Base-by-base conservation (phyloP, 2,888 invertebrate genomes). In the Xanthorhoe spadicearia region DNA sequence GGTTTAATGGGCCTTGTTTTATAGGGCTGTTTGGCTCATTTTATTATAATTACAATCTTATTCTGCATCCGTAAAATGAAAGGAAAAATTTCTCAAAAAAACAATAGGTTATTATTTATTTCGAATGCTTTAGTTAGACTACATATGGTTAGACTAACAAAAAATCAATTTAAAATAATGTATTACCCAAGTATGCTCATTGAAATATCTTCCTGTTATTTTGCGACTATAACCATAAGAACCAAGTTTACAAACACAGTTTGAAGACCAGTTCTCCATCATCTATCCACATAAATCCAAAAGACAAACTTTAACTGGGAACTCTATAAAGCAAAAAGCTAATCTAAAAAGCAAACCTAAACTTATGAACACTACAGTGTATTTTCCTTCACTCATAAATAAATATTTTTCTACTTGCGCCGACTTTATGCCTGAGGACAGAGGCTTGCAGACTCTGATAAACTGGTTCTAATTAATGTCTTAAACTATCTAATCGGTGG, bases 401-500 rank as follows among this genome's bases (percentile, higher is more conserved):
- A 43, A 43, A 43, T 13, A 43, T 43, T 43, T 43, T 43, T 43
- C 38, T 13, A 43, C 38, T 13, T 43, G 38, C 38, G 13, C 13
- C 10, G 3, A 2, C 13, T 3, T 43, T 13, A 3, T 1, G 3
- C 10, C 13, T 3, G 5, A 10, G 38, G 38, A 13, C 38, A 43
- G 38, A 13, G 13, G 38, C 38, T 43, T 43, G 38, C 38, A 13
- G 13, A 43, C 38, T 13, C 38, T 43, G 38, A 43, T 43, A 43
- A 43, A 13, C 3, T 13, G 38, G 7, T 38, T 56, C 15, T 56
- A 59, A 59, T 59, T 54, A 64, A 59, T 59, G 54, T 54, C 2
- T 53, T 35, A n/a, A 28, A 19, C 38, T 64, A 59, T 64, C 54
- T 50, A 55, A 64, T 59, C 59, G 50, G 35, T 32, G 63, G 35